Conservation (phyloP, 2,888 invertebrate genomes). For the Cyclophora punctaria region DNA sequence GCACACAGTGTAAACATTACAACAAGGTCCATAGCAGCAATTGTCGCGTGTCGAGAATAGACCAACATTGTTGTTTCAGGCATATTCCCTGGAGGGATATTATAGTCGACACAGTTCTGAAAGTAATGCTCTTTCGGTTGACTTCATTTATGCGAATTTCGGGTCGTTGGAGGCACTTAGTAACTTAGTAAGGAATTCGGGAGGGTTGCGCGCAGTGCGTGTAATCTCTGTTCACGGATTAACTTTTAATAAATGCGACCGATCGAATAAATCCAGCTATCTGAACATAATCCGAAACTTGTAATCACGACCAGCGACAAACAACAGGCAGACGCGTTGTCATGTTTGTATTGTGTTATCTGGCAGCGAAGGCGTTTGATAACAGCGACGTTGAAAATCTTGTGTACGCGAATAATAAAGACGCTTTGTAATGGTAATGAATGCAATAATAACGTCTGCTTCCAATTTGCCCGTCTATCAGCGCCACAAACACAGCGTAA, state of each 20-base stretch:
- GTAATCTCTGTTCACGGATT: background rate
- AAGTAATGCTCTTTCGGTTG: slow-evolving; percentile 23
- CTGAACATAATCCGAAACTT: too few species aligned
- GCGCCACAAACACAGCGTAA: slow-evolving; percentile 15
- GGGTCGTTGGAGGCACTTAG: slow-evolving; percentile 23
- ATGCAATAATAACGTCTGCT: too few species aligned
- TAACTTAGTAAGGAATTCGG: slow-evolving; percentile 17
- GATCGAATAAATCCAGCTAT: too few species aligned
- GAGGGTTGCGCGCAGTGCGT: background rate
- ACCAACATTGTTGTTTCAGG: slow-evolving; percentile 29
- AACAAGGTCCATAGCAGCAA: slow-evolving; percentile 8
- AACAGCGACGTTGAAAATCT: too few species aligned
- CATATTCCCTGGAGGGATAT: slow-evolving; percentile 31
- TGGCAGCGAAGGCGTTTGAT: too few species aligned
- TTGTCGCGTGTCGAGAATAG: slow-evolving; percentile 20
- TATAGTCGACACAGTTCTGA: slow-evolving; percentile 27
- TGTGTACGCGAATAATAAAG: too few species aligned
- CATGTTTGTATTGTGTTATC: too few species aligned
- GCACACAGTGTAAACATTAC: slow-evolving; percentile 15
- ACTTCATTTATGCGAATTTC: slow-evolving; percentile 25
- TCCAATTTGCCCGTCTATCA: background rate
- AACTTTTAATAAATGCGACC: too few species aligned
- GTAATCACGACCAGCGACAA: too few species aligned
- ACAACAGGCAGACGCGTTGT: too few species aligned
- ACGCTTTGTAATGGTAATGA: too few species aligned